Conservation (phyloP, 2,797 vertebrate species). For the Steatocranus sp. region DNA sequence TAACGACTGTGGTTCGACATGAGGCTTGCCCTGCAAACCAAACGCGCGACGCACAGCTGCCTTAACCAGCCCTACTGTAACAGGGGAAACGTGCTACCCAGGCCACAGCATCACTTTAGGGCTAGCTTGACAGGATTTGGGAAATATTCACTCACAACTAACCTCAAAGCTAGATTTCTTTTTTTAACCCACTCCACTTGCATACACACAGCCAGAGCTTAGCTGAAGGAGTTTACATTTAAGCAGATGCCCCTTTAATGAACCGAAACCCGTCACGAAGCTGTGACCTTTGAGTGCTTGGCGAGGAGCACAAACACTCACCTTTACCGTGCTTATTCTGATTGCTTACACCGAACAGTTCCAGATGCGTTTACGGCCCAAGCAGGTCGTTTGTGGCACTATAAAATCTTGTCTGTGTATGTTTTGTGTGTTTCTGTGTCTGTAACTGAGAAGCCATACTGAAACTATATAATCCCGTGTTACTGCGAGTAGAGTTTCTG, state of each 20-base stretch:
- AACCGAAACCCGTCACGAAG: conserved; percentile 13
- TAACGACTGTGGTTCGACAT: neutral
- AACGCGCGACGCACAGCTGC: conserved; percentile 49
- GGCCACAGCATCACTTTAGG: conserved; percentile 10
- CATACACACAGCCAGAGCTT: neutral
- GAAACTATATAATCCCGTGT: conserved; percentile 45
- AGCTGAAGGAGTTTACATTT: conserved; percentile 49
- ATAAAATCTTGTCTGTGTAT: conserved; percentile 14
- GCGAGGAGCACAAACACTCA: conserved; percentile 21
- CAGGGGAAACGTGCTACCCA: neutral
- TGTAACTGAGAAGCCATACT: conserved; percentile 76
- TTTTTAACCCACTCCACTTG: neutral
- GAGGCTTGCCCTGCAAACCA: conserved; percentile 1
- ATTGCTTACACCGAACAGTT: conserved; percentile 1
- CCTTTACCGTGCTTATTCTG: neutral
- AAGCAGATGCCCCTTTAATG: conserved; percentile 74
- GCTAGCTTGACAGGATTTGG: conserved; percentile 13
- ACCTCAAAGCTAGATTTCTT: neutral
- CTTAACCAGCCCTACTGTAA: conserved; percentile 55
- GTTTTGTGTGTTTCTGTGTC: conserved; percentile 51
- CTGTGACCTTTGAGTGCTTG: conserved; percentile 17
- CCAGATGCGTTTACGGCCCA: conserved; percentile 22
- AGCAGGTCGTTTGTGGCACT: conserved; percentile 33
- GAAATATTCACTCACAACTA: neutral
- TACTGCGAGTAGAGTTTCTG: conserved; percentile 48